Conservation (phyloP, 2,888 invertebrate genomes). For the Drosophila siamana region DNA sequence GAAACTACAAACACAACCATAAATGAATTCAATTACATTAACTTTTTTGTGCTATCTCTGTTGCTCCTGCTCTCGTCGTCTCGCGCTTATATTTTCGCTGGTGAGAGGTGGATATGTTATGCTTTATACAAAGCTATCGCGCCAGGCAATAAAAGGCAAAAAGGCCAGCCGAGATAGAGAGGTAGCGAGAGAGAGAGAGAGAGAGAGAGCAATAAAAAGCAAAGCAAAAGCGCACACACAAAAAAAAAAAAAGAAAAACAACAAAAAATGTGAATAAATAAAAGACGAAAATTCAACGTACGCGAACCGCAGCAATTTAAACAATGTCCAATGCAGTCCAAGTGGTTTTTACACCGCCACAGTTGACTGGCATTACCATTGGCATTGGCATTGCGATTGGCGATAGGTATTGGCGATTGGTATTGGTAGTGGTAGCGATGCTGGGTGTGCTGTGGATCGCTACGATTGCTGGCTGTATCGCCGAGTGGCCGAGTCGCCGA, state of each 20-base stretch:
- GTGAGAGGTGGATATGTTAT: conserved; percentile 43
- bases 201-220: conserved; percentile 50
- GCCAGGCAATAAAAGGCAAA: conserved; percentile 53
- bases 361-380: conserved; percentile 44
- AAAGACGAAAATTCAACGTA: conserved; percentile 69
- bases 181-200: background rate
- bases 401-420: background rate
- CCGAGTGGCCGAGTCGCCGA: conserved; percentile 2
- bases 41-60: conserved; percentile 54
- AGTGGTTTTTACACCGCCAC: conserved; percentile 69
- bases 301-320: conserved; percentile 77
- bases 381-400: conserved; percentile 18
- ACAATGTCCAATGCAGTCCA: conserved; percentile 77
- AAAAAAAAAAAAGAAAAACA: conserved; percentile 71
- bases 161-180: conserved; percentile 4
- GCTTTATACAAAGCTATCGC: conserved; percentile 51
- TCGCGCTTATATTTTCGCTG: background rate
- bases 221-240: conserved; percentile 45
- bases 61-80: background rate
- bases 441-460: conserved; percentile 1
- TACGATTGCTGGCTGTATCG: background rate
- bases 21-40: conserved; percentile 81
- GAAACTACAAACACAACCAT: conserved; percentile 77
- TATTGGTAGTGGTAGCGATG: conserved; percentile 6
- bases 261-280: no score